Evolutionary conservation across 2,888 invertebrate species (phyloP).

Genomic region (Synergus umbraculus): DNA sequence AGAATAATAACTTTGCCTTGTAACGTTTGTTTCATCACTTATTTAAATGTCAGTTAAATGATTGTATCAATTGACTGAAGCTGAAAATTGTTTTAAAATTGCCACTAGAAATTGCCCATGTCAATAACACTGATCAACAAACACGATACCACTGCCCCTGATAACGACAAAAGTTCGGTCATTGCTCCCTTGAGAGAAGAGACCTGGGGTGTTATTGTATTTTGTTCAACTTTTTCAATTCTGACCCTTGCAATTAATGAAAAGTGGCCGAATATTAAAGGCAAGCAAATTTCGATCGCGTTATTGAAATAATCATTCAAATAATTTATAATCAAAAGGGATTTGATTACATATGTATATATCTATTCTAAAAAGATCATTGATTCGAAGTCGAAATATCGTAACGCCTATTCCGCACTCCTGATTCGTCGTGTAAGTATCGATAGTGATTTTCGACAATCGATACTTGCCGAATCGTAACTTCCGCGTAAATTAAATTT

Average conservation of each 20-base stretch:
- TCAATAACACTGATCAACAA: conserved; percentile 30
- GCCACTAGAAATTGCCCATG: conserved; percentile 11
- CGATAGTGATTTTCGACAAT: too few relatives aligned
- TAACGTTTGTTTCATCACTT: neutral
- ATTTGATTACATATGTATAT: too few relatives aligned
- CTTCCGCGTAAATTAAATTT: too few relatives aligned
- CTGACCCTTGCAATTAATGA: neutral
- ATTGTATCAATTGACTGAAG: neutral
- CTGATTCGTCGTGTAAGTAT: too few relatives aligned
- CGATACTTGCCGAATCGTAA: too few relatives aligned
- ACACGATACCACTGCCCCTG: conserved; percentile 12
- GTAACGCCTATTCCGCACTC: too few relatives aligned
- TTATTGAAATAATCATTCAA: neutral
- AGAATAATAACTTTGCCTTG: neutral
- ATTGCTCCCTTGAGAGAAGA: conserved; percentile 14
- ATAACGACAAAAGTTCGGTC: conserved; percentile 19
- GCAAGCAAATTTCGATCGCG: neutral
- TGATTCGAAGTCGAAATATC: too few relatives aligned
- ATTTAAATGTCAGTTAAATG: conserved; percentile 19
- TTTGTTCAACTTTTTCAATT: conserved; percentile 22
- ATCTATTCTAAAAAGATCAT: too few relatives aligned
- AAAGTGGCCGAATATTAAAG: too few relatives aligned
- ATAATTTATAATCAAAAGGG: neutral
- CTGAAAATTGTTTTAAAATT: conserved; percentile 28
- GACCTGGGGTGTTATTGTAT: neutral